A percentile compares a stretch with the other conserved stretches of the same genome.
phyloP scores from a whole-genome alignment of 2,113 vertebrate genomes.

The Cyanoderma ruficeps region DNA sequence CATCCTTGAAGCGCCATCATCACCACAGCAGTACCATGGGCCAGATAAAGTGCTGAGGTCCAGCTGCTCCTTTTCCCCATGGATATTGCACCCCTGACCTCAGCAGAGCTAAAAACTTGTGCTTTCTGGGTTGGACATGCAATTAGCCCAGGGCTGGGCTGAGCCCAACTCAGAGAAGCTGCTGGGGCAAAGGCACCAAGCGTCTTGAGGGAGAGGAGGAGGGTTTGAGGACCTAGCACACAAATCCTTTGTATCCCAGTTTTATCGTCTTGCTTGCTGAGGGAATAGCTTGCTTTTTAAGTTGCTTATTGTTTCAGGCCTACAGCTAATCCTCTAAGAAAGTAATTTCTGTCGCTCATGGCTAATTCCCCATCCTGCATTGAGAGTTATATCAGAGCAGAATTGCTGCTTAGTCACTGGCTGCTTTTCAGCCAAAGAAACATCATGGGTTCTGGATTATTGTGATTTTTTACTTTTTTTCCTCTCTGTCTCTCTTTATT shows the following conservation, averaged over 20 bases:
- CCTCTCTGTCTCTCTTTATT: not conserved
- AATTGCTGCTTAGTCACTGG: slow-evolving; percentile 40
- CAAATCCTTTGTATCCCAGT: not conserved
- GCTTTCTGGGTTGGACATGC: not conserved
- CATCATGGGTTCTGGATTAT: slow-evolving; percentile 16
- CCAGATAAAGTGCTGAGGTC: not conserved
- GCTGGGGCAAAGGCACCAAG: not conserved
- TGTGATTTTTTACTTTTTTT: not conserved
- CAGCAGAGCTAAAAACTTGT: not conserved
- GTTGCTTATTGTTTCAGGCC: slow-evolving; percentile 45
- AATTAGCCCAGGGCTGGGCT: not conserved
- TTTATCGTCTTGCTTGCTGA: not conserved
- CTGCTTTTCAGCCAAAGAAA: slow-evolving; percentile 21
- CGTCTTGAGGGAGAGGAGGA: fast-evolving
- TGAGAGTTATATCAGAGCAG: not conserved
- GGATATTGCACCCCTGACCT: too few species aligned
- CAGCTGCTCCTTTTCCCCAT: not conserved
- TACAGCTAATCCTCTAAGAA: slow-evolving; percentile 35
- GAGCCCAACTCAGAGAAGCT: not conserved
- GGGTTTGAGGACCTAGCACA: not conserved
- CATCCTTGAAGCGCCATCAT: not conserved
- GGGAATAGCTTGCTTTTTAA: not conserved
- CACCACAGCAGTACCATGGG: not conserved
- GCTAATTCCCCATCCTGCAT: not conserved
- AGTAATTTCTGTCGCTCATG: slow-evolving; percentile 28